Evolutionary conservation across 2,113 vertebrate species (phyloP), one percentile per base, ranked within the genome.

Genomic region (Hemiprocne comata): DNA sequence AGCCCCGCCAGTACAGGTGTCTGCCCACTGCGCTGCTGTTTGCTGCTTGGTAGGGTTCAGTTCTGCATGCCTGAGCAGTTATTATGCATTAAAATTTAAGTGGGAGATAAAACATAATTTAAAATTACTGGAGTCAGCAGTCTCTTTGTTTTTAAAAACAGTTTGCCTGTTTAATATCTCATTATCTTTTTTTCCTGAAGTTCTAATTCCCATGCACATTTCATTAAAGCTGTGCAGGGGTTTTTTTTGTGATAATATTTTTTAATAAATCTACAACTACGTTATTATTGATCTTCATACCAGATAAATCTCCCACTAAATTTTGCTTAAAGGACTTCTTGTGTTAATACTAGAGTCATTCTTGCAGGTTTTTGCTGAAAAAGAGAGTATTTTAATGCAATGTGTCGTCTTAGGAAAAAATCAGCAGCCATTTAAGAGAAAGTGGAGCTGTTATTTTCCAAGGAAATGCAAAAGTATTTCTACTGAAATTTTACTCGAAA

Each of bases 401-500:
- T 89, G 78, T 1, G 1, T 93, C 82, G 69, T 58, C 14, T 58
- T 55, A 61, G 84, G 13, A 85, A 93, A 73, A 91, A 75, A 26
- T 13, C 69, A 50, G 24, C 70, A 61, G 44, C 73, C 44, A 50
- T 88, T 90, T 84, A 85, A 87, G 76, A 81, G 76, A 76, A 95
- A 90, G 75, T 65, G 58, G 38, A 92, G 58, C 55, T 85, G 28
- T 28, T 86, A 20, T 89, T 61, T 72, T n/a, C 78, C 21, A 51
- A 55, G 85, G 58, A 82, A 92, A n/a, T 10, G 20, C 31, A 14
- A 4, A 87, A 87, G 44, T 87, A 86, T 92, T 92, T 92, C 46
- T 84, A 86, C 85, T 71, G 83, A 80, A 88, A 71, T 79, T 95
- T 90, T 67, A 34, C 71, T 93, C 83, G 79, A 90, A 90, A 80